These are phyloP conservation scores for Glaucidium brasilianum DNA, from an alignment of 2,113 vertebrate genomes.

Conservation along the genomic window DNA sequence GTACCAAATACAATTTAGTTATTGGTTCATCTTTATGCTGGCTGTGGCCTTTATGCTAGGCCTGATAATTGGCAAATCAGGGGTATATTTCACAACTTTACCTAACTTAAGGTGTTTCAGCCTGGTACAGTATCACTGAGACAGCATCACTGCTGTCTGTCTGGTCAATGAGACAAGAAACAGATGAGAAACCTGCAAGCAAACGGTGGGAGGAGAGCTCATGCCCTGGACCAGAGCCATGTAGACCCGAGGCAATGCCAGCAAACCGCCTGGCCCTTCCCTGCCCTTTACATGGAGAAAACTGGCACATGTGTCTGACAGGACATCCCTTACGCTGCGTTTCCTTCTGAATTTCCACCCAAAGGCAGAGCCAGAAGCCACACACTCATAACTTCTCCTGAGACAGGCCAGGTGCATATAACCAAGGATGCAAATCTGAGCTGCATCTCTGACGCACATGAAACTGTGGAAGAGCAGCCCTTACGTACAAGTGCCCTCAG, in stretches of 20 bases:
- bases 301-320: accelerated
- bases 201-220: background rate
- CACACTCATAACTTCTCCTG: accelerated
- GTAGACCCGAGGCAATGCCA: accelerated
- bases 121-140: background rate
- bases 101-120: background rate
- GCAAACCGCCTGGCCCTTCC: background rate
- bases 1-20: no score
- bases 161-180: background rate
- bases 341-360: background rate
- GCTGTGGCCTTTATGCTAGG: no score
- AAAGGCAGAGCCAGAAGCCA: background rate
- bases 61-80: no score
- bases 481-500: accelerated
- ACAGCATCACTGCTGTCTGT: background rate
- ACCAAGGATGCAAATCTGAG: background rate
- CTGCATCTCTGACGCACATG: no score
- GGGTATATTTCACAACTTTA: background rate
- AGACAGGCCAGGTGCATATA: background rate
- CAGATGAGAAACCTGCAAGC: background rate
- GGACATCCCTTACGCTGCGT: background rate
- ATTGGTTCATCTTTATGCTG: no score
- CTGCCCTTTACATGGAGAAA: background rate
- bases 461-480: background rate
- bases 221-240: accelerated